phyloP scores from a whole-genome alignment of 2,888 invertebrate species.

The Dasypolia templi region DNA sequence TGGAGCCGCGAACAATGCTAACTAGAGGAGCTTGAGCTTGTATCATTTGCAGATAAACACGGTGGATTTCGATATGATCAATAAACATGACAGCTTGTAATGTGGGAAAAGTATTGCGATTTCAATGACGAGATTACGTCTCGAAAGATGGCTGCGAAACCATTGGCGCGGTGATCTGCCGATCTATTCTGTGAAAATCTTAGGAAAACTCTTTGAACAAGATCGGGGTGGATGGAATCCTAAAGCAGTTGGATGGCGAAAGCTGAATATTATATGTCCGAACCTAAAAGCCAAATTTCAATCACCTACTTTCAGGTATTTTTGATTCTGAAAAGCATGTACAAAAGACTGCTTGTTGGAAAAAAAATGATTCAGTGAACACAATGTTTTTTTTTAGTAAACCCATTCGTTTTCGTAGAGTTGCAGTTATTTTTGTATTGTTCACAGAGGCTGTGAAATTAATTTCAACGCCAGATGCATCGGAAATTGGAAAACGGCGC shows the following conservation, averaged over 20 bases:
- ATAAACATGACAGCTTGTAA: conserved; percentile 50
- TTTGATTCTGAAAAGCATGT: not conserved
- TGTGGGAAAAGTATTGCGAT: conserved; percentile 23
- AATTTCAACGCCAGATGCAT: conserved; percentile 40
- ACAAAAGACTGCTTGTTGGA: not conserved
- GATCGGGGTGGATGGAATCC: not conserved
- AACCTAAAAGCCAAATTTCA: not conserved
- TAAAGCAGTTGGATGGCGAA: not conserved
- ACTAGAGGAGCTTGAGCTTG: conserved; percentile 83
- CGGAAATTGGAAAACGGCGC: conserved; percentile 43
- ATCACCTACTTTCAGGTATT: not conserved
- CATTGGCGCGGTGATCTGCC: not conserved
- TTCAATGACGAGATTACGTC: conserved; percentile 14
- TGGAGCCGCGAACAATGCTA: conserved; percentile 87
- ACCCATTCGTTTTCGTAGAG: not conserved
- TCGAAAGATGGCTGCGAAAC: not conserved
- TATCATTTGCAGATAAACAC: conserved; percentile 87
- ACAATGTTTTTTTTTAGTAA: not conserved
- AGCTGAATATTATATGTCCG: not conserved
- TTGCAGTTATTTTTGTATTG: conserved; percentile 23
- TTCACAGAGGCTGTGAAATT: conserved; percentile 32
- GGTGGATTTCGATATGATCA: conserved; percentile 73
- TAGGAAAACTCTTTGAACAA: not conserved
- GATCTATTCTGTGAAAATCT: not conserved
- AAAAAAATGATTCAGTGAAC: not conserved